Evolutionary conservation across 2,888 invertebrate species (phyloP).

Genomic region (Gymnoscelis rufifasciata): DNA sequence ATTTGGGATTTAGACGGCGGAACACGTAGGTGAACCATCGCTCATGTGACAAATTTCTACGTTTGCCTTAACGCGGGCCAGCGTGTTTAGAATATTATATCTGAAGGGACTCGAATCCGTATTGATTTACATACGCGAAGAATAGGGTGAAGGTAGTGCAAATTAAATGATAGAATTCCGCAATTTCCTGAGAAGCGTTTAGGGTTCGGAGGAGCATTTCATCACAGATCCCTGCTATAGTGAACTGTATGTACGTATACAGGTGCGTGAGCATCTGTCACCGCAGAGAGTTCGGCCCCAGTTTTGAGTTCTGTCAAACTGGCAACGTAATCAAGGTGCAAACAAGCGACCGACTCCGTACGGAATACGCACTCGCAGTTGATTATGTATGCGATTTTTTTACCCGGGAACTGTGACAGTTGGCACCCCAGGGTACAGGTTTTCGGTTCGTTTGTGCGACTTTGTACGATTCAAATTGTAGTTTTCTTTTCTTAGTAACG

Average conservation of each 20-base stretch:
- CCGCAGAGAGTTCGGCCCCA: neutral
- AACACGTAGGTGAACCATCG: constrained; percentile 79
- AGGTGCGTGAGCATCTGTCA: neutral
- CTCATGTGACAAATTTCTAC: constrained; percentile 80
- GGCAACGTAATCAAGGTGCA: constrained; percentile 18
- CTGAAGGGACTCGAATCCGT: constrained; percentile 54
- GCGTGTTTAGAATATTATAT: constrained; percentile 78
- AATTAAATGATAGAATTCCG: constrained; percentile 32
- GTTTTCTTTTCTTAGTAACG: constrained; percentile 66
- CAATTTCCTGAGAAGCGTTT: constrained; percentile 11
- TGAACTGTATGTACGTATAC: neutral
- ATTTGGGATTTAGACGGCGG: constrained; percentile 73
- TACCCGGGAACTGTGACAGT: constrained; percentile 50
- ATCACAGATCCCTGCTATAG: neutral
- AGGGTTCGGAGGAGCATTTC: neutral
- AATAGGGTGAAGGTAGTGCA: constrained; percentile 40
- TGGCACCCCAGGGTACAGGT: constrained; percentile 54
- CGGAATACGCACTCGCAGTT: constrained; percentile 33
- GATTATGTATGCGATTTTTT: constrained; percentile 44
- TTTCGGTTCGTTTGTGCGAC: constrained; percentile 70
- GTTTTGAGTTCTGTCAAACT: constrained; percentile 8
- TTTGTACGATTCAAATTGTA: constrained; percentile 69
- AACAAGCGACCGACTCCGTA: constrained; percentile 18
- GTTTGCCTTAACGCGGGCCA: constrained; percentile 75
- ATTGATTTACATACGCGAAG: constrained; percentile 68